Base-by-base conservation (phyloP, 53 echinoderm and acorn worm species). In the Glandiceps talaboti region DNA sequence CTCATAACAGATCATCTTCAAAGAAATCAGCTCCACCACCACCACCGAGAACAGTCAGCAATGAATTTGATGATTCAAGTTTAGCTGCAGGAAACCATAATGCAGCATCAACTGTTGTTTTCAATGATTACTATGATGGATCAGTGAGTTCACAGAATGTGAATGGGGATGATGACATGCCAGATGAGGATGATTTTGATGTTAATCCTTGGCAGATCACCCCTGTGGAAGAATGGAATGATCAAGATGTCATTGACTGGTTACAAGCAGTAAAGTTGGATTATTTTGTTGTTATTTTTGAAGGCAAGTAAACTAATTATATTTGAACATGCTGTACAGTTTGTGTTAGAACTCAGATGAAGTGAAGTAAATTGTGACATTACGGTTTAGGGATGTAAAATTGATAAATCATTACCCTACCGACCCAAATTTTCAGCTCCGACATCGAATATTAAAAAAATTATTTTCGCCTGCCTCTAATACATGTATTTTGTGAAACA, bases 251-350 rank as follows among this genome's bases (percentile, higher is more conserved):
- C 0, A 32, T 96, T 12, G 74, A 82, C 27, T 96, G 97, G 97
- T 76, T 96, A 26, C 77, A 31, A 1, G 90, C 93, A 29, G 85
- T 85, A 33, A 87, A 87, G 33, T 31, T 96, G 31, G 89, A 87
- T n/a, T 96, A 92, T 79, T 96, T 89, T 91, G 90, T 89, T 30
- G 97, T 92, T 28, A 76, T 96, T 33, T 96, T 96, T 84, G 83
- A 90, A 33, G 97, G 97, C 92, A 82, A 82, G 89, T 77, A 73
- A 73, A n/a, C 31, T 31, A 1, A 26, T 31, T n/a, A n/a, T n/a
- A n/a, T n/a, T n/a, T n/a, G n/a, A n/a, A n/a, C n/a, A n/a, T n/a
- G n/a, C n/a, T n/a, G n/a, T n/a, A n/a, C n/a, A n/a, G n/a, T n/a
- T n/a, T n/a, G n/a, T n/a, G n/a, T n/a, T n/a, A n/a, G n/a, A n/a